Evolutionary conservation across 2,113 vertebrate genomes (phyloP).

Genomic region (Rhadina sibilatrix): DNA sequence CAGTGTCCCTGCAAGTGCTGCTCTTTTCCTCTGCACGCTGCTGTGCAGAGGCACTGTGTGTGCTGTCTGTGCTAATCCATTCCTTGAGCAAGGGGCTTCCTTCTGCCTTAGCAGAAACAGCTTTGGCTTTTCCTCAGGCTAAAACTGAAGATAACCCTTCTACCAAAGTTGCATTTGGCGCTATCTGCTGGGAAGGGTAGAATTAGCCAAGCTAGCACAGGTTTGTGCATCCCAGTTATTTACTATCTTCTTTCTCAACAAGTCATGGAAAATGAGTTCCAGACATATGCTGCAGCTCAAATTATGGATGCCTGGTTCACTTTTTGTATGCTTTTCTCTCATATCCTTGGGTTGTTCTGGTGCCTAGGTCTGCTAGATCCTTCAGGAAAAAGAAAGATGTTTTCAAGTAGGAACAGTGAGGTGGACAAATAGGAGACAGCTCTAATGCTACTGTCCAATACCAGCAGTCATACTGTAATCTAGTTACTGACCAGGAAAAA

Average conservation of each 20-base stretch:
- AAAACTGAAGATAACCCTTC: background rate
- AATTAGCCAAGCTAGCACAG: background rate
- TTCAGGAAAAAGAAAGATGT: background rate
- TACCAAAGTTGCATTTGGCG: background rate
- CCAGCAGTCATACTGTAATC: background rate
- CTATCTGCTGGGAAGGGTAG: background rate
- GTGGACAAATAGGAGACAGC: background rate
- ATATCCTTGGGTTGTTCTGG: accelerated
- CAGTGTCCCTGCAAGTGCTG: background rate
- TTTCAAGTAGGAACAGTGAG: background rate
- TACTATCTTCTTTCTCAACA: background rate
- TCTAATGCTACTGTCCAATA: background rate
- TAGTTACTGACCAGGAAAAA: background rate
- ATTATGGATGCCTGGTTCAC: background rate
- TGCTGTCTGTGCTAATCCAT: background rate
- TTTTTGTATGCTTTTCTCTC: background rate
- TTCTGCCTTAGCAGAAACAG: background rate
- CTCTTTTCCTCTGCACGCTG: background rate
- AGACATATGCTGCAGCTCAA: background rate
- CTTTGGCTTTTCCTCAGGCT: background rate
- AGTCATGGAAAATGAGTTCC: background rate
- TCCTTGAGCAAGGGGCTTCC: background rate
- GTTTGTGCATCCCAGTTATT: background rate
- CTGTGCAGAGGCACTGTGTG: background rate
- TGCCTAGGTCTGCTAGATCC: background rate